These are phyloP conservation scores for Triplophysa dalaica DNA, from an alignment of 2,113 vertebrate species.

Conservation along the genomic window DNA sequence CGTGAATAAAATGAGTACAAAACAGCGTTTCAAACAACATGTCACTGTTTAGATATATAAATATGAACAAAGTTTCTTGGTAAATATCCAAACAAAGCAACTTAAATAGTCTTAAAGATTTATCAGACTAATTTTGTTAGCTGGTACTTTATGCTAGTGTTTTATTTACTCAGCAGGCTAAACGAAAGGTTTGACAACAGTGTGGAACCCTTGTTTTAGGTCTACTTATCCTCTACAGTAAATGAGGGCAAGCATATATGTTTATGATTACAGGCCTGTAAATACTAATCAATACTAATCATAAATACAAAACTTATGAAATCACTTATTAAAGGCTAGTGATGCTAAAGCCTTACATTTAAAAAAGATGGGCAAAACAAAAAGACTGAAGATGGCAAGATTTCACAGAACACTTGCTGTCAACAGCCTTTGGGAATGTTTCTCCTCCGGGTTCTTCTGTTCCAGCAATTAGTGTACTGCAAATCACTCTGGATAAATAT, in stretches of 20 bases:
- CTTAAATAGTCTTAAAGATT: too few species aligned
- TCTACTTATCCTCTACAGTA: too few species aligned
- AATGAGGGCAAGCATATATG: conserved; percentile 9
- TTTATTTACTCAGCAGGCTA: too few species aligned
- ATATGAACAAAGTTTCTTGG: too few species aligned
- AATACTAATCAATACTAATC: conserved; percentile 1
- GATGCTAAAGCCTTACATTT: neutral
- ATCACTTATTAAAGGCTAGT: conserved; percentile 20
- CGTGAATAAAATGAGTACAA: too few species aligned
- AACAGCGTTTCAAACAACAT: too few species aligned
- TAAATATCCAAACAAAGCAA: too few species aligned
- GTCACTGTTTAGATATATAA: too few species aligned
- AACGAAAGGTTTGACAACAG: too few species aligned
- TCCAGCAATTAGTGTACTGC: neutral
- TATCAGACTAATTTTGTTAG: too few species aligned
- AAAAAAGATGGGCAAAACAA: neutral
- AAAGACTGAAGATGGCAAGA: neutral
- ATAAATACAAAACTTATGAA: conserved; percentile 1
- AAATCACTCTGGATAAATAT: neutral
- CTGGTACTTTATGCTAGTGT: too few species aligned
- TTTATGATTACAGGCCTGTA: conserved; percentile 14
- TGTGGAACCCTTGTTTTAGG: too few species aligned
- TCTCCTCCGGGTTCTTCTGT: neutral
- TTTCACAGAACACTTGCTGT: neutral
- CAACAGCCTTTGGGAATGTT: neutral